These are phyloP conservation scores for Styela clava DNA, from an alignment of 23 tunicate genomes.

Conservation along the genomic window DNA sequence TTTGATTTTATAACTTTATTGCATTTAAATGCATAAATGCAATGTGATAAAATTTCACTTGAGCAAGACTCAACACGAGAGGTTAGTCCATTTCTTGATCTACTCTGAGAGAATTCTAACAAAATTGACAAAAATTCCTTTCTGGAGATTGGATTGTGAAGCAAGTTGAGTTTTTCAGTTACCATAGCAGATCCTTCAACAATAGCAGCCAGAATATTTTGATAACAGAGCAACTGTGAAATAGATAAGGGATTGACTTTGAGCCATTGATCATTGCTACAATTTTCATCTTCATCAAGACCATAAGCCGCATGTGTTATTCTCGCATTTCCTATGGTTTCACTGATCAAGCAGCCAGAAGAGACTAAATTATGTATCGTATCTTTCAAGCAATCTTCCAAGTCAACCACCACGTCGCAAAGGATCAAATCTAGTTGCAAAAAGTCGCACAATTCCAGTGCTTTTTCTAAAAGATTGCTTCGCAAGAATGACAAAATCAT, in stretches of 20 bases:
- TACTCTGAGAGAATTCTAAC: neutral
- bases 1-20: neutral
- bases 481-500: slow-evolving; percentile 42
- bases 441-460: slow-evolving; percentile 44
- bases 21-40: slow-evolving; percentile 15
- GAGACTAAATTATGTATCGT: slow-evolving; percentile 42
- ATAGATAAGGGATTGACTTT: slow-evolving; percentile 12
- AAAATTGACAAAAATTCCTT: slow-evolving; percentile 19
- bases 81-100: neutral
- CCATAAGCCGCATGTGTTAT: neutral
- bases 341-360: slow-evolving; percentile 37
- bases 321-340: slow-evolving; percentile 23
- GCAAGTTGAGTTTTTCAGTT: neutral
- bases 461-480: slow-evolving; percentile 44
- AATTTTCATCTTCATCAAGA: slow-evolving; percentile 13
- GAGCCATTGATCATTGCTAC: slow-evolving; percentile 21
- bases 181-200: slow-evolving; percentile 16
- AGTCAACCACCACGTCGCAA: slow-evolving; percentile 59
- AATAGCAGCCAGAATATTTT: slow-evolving; percentile 19
- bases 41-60: slow-evolving; percentile 2
- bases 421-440: slow-evolving; percentile 69
- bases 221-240: neutral
- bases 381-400: slow-evolving; percentile 47
- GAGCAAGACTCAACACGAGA: slow-evolving; percentile 22
- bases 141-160: neutral